Evolutionary conservation across 2,113 vertebrate species (phyloP).

Genomic region (Nothobranchius kuhntae): DNA sequence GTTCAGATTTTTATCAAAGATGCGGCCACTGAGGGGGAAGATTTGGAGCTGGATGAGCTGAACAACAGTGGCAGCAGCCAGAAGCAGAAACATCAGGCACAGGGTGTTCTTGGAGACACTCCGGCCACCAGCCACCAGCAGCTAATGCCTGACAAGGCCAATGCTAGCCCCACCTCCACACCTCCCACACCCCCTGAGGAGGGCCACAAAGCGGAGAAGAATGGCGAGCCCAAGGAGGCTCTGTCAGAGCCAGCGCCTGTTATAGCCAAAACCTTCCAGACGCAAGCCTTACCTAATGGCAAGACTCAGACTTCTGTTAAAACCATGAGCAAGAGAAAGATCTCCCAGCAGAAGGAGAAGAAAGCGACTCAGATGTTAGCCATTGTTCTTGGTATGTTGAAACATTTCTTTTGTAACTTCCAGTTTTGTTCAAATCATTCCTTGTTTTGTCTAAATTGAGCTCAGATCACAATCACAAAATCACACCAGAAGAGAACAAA

Average conservation of each 20-base stretch:
- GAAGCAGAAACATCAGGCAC: constrained; percentile 78
- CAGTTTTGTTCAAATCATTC: not conserved
- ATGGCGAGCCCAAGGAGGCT: constrained; percentile 83
- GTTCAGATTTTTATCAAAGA: constrained; percentile 87
- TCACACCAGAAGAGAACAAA: not conserved
- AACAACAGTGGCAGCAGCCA: constrained; percentile 87
- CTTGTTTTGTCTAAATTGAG: not conserved
- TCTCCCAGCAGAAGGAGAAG: constrained; percentile 98
- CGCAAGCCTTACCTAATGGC: constrained; percentile 92
- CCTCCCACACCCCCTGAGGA: constrained; percentile 80
- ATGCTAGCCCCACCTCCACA: constrained; percentile 80
- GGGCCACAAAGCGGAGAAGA: constrained; percentile 84
- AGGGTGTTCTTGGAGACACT: constrained; percentile 69
- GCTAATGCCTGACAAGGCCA: constrained; percentile 79
- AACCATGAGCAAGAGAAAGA: constrained; percentile 91
- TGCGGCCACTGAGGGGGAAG: constrained; percentile 83
- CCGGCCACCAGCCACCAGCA: constrained; percentile 79
- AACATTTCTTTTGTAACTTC: no score
- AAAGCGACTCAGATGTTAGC: constrained; percentile 99
- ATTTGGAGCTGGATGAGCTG: constrained; percentile 90
- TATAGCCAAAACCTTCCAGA: constrained; percentile 88
- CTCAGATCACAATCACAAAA: not conserved
- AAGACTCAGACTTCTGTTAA: constrained; percentile 92
- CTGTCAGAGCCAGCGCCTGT: constrained; percentile 57
- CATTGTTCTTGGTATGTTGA: constrained; percentile 92